Evolutionary conservation across 37 sponge, comb jelly and placozoan genomes (phyloP).

Genomic region (Mnemiopsis leidyi): DNA sequence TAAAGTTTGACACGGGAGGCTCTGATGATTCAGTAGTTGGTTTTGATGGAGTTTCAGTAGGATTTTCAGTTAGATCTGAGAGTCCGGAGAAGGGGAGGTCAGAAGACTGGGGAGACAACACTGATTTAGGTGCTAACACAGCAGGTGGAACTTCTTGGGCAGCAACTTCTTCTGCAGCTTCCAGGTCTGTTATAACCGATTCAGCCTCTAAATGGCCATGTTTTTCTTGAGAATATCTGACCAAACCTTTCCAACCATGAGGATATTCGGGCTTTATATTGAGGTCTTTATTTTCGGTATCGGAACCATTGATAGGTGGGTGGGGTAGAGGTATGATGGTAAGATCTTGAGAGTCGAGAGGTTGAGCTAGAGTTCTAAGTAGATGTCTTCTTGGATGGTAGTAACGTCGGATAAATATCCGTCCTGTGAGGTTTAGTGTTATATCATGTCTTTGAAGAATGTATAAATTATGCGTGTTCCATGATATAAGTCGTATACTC

Average conservation of each 20-base stretch:
- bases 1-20: neutral
- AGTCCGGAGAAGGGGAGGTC: neutral
- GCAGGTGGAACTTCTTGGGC: neutral
- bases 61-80: neutral
- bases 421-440: too few relatives aligned
- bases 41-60: neutral
- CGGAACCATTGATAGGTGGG: neutral
- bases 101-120: neutral
- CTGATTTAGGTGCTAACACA: neutral
- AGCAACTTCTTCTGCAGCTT: neutral
- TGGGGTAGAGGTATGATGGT: constrained; percentile 20
- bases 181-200: neutral
- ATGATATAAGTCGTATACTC: too few relatives aligned
- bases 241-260: neutral
- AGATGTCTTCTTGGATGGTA: constrained; percentile 7
- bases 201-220: too few relatives aligned
- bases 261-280: neutral
- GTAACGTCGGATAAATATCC: constrained; percentile 8
- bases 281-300: neutral
- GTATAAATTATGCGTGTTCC: too few relatives aligned
- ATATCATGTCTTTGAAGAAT: too few relatives aligned
- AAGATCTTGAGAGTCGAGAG: neutral
- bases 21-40: neutral
- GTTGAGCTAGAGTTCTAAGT: neutral
- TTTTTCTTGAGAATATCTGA: neutral